Base-by-base conservation (phyloP, 2,113 vertebrate genomes). In the Carlito syrichta region DNA sequence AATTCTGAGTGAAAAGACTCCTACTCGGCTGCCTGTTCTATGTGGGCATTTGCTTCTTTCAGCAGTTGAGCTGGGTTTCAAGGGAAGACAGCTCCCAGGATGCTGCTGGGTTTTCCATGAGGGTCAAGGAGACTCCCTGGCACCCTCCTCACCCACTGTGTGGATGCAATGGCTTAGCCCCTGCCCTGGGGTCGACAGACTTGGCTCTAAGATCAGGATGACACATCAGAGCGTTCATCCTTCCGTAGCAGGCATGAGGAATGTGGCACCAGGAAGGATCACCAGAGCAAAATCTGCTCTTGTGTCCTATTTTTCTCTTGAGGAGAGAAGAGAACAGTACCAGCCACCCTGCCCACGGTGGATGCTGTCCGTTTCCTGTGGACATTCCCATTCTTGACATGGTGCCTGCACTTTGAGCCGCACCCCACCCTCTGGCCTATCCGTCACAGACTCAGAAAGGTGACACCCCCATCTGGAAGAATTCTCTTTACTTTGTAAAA, bases 111-210 rank as follows among this genome's bases (percentile, higher is more conserved):
- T 9, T 48, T 69, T 60, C 66, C 30, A 20, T 8, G 1, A 43
- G 27, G 27, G 30, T 12, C 7, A 3, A 30, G 25, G 40, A 10
- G 8, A 35, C 77, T 63, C 52, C 30, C 0, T 0, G 45, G 17
- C 1, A 5, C 38, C 56, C 38, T 45, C 62, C n/a, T 48, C 3
- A 0, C 17, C 50, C 43, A 63, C 13, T 20, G 30, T 38, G 13
- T 30, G 76, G 52, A 40, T 6, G 23, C 22, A 56, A 52, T 17
- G 2, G 32, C 38, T 40, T 3, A 11, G 63, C 27, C 50, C 48
- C 50, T 1, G 1, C 69, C 54, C 19, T 6, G 30, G 10, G 56
- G 7, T 50, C 66, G 25, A 20, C 5, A 71, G 52, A 78, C 60
- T 48, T 3, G 5, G 14, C 94, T 89, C 58, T 62, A 35, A 86